Base-by-base conservation (phyloP, 2,888 invertebrate species). In the Synergus laeviventris region DNA sequence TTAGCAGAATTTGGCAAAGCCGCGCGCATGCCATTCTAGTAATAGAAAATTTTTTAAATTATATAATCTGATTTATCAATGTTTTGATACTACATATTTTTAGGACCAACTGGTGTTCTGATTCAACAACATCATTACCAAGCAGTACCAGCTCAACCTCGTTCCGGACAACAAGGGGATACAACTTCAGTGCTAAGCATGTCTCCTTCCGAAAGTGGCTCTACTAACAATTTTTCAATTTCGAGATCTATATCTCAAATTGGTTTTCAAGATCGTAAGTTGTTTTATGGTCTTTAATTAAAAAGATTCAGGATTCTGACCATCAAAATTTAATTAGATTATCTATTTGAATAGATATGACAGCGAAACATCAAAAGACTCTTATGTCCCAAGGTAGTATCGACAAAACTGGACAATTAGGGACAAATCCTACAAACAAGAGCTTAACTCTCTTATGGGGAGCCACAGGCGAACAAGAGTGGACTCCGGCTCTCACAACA, bases 71-170 rank as follows among this genome's bases (percentile, higher is more conserved):
- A 3, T 61, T n/a, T 38, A n/a, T 38, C 1, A 12, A 39, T n/a
- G 12, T 64, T 64, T 18, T 3, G 18, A 12, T 4, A 39, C n/a
- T 9, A 39, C 16, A 24, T 24, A 11, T 21, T 45, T 59, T 64
- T 85, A 95, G 97, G 97, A 66, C 97, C 97, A 8, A 96, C 96
- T 0, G 97, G 97, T 7, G 96, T 97, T 21, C 91, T 97, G 62
- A 97, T 98, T 85, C 97, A 98, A 87, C 97, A 97, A 89, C 97
- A 98, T 92, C 97, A 97, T 89, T 97, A 97, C 89, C 97, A 97
- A 91, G 97, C 96, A 2, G 93, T 96, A 9, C 96, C 96, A 0
- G 92, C 95, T 0, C 93, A 93, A 14, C 86, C 91, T 1, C 90
- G 90, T 75, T 86, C 85, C 4, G 91, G 91, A 31, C 80, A 85